A percentile compares a stretch with the other conserved stretches of the same genome.
These are phyloP conservation scores for Chrosomus eos DNA, from an alignment of 2,797 vertebrate genomes.

Conservation along the genomic window DNA sequence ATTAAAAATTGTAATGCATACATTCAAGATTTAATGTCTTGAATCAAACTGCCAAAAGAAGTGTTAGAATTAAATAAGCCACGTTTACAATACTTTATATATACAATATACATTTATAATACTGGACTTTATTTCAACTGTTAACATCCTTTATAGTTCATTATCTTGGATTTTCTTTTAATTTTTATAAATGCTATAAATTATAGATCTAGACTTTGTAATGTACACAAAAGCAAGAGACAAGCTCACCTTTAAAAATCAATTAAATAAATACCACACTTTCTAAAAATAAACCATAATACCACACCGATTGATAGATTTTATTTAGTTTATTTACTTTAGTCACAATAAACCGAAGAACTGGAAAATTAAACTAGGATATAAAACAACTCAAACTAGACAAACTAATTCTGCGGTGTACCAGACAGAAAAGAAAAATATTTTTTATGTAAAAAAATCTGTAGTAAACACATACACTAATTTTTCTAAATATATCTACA, in stretches of 20 bases:
- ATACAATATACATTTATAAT: not conserved
- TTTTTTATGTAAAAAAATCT: not conserved
- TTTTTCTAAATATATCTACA: not conserved
- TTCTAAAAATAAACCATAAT: not conserved
- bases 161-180: not conserved
- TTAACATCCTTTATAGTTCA: not conserved
- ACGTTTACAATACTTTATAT: not conserved
- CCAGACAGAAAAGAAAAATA: not conserved
- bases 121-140: not conserved
- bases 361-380: not conserved
- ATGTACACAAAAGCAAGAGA: not conserved
- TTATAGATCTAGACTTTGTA: not conserved
- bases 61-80: not conserved
- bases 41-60: not conserved
- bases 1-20: not conserved
- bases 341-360: conserved; percentile 1
- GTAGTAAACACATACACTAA: not conserved
- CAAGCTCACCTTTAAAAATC: not conserved
- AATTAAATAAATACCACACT: not conserved
- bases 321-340: not conserved
- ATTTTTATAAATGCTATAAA: not conserved
- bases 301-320: not conserved
- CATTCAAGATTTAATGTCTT: not conserved
- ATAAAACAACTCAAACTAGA: conserved; percentile 13
- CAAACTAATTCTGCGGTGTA: not conserved